A percentile compares a stretch with the other conserved stretches of the same genome.
These are phyloP conservation scores for Boloria selene DNA, from an alignment of 2,888 invertebrate species.

Conservation along the genomic window DNA sequence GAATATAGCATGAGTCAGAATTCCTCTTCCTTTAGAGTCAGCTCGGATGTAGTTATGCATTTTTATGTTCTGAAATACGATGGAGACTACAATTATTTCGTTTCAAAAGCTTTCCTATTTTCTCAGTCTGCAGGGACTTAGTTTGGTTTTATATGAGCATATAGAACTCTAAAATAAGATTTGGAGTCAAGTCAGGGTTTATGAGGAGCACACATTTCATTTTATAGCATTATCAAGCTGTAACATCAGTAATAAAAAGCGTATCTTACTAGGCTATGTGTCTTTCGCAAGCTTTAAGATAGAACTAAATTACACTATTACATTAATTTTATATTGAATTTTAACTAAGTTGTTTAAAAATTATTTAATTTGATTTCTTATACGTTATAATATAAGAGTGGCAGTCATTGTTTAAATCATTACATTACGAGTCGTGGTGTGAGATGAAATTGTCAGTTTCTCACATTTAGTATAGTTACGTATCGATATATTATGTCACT, in stretches of 20 bases:
- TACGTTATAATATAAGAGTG: too few relatives aligned
- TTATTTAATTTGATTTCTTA: too few relatives aligned
- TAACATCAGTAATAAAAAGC: constrained; percentile 35
- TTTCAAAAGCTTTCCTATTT: not conserved
- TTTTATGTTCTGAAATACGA: constrained; percentile 7
- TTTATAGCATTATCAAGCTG: constrained; percentile 35
- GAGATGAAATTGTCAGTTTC: too few relatives aligned
- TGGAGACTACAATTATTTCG: not conserved
- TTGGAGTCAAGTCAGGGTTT: constrained; percentile 36
- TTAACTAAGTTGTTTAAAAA: too few relatives aligned
- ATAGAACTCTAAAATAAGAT: constrained; percentile 27
- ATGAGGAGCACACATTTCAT: constrained; percentile 32
- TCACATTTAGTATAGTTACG: too few relatives aligned
- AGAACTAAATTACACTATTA: too few relatives aligned
- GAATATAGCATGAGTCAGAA: not conserved
- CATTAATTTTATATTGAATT: too few relatives aligned
- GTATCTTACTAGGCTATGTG: constrained; percentile 29
- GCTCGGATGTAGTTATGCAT: not conserved
- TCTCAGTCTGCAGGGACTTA: not conserved
- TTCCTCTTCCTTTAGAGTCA: constrained; percentile 1
- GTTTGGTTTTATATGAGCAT: constrained; percentile 3
- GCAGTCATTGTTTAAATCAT: too few relatives aligned
- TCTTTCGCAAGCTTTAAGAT: constrained; percentile 1
- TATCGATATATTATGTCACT: too few relatives aligned
- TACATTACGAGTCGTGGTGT: too few relatives aligned